Evolutionary conservation across 2,113 vertebrate species (phyloP).

Genomic region (Micromys minutus): DNA sequence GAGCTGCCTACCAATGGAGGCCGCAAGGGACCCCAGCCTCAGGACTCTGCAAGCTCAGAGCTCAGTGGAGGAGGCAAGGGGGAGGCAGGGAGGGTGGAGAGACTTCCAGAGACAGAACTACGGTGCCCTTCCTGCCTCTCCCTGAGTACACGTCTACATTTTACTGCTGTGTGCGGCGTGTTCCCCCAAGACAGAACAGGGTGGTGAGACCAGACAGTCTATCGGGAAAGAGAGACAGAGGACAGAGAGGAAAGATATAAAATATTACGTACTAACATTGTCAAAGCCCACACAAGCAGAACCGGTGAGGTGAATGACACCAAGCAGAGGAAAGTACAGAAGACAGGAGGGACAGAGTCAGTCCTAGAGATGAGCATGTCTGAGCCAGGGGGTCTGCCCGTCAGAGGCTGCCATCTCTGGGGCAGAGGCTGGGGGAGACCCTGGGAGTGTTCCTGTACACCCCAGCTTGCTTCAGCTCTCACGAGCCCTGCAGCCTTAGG

Average conservation of each 20-base stretch:
- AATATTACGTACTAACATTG: not conserved
- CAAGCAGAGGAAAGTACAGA: slow-evolving; percentile 1
- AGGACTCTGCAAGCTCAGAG: not conserved
- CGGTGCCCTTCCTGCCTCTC: not conserved
- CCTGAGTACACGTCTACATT: not conserved
- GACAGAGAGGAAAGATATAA: not conserved
- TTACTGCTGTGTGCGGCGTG: not conserved
- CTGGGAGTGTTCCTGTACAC: not conserved
- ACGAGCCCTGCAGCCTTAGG: slow-evolving; percentile 3
- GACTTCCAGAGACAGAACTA: not conserved
- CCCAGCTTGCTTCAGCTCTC: not conserved
- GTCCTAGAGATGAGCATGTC: not conserved
- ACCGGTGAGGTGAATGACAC: not conserved
- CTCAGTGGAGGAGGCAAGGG: not conserved
- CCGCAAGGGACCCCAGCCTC: slow-evolving; percentile 37
- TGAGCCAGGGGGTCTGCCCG: not conserved
- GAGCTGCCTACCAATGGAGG: slow-evolving; percentile 54
- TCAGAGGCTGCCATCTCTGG: not conserved
- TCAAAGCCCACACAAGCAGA: slow-evolving; percentile 12
- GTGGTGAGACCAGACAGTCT: not conserved
- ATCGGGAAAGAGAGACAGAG: not conserved
- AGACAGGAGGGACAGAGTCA: not conserved
- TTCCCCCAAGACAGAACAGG: not conserved
- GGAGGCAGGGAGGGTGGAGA: not conserved
- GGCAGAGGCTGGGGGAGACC: not conserved